A percentile compares a stretch with the other conserved stretches of the same genome.
These are phyloP conservation scores for Hippolais icterina DNA, from an alignment of 2,113 vertebrate species.

Conservation along the genomic window DNA sequence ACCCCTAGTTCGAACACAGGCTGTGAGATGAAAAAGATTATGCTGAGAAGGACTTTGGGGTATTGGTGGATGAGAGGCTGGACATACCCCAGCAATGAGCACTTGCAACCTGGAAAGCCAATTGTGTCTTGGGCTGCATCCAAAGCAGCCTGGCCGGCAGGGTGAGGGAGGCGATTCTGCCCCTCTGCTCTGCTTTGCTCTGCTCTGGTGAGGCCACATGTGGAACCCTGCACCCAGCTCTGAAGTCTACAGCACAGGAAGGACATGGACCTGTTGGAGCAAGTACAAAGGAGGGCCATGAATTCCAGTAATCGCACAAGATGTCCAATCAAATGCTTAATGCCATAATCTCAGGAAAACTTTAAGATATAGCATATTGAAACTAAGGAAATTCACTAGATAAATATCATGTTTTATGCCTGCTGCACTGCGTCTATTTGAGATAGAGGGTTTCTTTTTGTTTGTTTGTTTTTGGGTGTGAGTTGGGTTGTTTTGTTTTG, in stretches of 20 bases:
- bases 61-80: not conserved
- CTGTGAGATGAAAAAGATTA: not conserved
- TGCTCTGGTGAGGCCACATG: not conserved
- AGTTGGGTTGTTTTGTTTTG: too few relatives aligned
- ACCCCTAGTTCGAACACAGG: not conserved
- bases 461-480: not conserved
- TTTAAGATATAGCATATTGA: not conserved
- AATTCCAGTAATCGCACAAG: not conserved
- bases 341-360: not conserved
- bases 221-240: not conserved
- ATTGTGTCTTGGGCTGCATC: not conserved
- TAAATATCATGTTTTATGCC: not conserved
- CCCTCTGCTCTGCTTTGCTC: not conserved
- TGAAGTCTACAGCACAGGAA: not conserved
- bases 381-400: not conserved
- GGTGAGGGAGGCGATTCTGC: not conserved
- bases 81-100: too few relatives aligned
- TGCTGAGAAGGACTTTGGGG: not conserved
- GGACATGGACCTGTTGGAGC: not conserved
- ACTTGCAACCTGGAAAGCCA: not conserved
- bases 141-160: not conserved
- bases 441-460: not conserved
- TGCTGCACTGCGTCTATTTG: not conserved
- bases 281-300: not conserved
- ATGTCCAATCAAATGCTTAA: not conserved